A percentile compares a stretch with the other conserved stretches of the same genome.
Evolutionary conservation across 2,113 vertebrate species (phyloP).

Genomic region (Maccullochella peelii): DNA sequence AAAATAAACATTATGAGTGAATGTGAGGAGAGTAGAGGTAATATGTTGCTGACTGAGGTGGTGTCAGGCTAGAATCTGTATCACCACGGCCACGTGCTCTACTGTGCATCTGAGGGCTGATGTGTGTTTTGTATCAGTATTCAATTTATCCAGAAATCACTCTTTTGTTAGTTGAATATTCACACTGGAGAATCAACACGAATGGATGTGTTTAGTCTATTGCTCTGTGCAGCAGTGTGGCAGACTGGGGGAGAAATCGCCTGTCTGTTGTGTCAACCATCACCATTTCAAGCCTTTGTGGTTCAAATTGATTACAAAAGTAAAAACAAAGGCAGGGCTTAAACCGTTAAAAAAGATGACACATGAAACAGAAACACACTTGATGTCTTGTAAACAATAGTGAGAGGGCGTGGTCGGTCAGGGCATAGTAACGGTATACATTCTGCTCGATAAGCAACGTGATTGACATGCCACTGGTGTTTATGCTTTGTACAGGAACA

Average conservation of each 20-base stretch:
- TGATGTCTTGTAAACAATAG: slow-evolving; percentile 83
- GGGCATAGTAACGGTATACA: slow-evolving; percentile 83
- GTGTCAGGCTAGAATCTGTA: slow-evolving; percentile 74
- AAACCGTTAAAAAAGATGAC: slow-evolving; percentile 52
- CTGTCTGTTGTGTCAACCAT: slow-evolving; percentile 60
- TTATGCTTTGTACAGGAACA: slow-evolving; percentile 72
- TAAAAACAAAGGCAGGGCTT: slow-evolving; percentile 74
- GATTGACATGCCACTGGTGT: slow-evolving; percentile 83
- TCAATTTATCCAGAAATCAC: slow-evolving; percentile 38
- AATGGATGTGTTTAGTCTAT: slow-evolving; percentile 54
- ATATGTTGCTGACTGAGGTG: slow-evolving; percentile 83
- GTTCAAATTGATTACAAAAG: slow-evolving; percentile 67
- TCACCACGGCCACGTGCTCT: slow-evolving; percentile 79
- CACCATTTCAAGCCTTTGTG: slow-evolving; percentile 87
- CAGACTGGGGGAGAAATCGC: slow-evolving; percentile 20
- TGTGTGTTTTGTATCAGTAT: slow-evolving; percentile 41
- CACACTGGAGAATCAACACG: slow-evolving; percentile 37
- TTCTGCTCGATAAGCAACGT: slow-evolving; percentile 81
- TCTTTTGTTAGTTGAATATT: slow-evolving; percentile 43
- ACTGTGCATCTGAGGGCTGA: slow-evolving; percentile 71
- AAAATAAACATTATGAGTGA: slow-evolving; percentile 73
- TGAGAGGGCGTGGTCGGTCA: slow-evolving; percentile 70
- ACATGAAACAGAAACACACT: slow-evolving; percentile 70
- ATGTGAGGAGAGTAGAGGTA: slow-evolving; percentile 85
- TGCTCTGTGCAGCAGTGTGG: slow-evolving; percentile 58